A percentile compares a stretch with the other conserved stretches of the same genome.
These are phyloP conservation scores for Macaria liturata DNA, from an alignment of 2,888 invertebrate genomes.

Conservation along the genomic window DNA sequence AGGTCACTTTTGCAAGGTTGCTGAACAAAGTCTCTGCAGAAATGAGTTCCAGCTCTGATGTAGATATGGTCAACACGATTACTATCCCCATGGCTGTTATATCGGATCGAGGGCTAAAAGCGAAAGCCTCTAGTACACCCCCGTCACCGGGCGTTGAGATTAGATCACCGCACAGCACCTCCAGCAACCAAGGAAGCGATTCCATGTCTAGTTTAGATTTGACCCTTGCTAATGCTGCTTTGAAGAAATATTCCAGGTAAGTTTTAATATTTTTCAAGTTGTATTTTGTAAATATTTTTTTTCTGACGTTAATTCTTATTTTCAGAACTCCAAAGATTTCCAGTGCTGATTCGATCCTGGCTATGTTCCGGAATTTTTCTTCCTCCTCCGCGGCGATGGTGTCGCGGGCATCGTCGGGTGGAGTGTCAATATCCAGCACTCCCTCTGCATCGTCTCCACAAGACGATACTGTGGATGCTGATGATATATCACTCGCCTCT, in stretches of 20 bases:
- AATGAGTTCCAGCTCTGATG: slow-evolving; percentile 89
- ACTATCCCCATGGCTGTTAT: slow-evolving; percentile 76
- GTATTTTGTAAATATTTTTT: slow-evolving; percentile 1
- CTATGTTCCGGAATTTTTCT: slow-evolving; percentile 90
- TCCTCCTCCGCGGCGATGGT: slow-evolving; percentile 84
- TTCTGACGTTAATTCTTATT: slow-evolving; percentile 33
- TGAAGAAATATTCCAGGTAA: slow-evolving; percentile 81
- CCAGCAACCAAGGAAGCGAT: slow-evolving; percentile 90
- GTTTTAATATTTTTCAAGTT: slow-evolving; percentile 13
- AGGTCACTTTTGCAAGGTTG: slow-evolving; percentile 89
- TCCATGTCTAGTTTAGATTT: slow-evolving; percentile 89
- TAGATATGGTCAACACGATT: slow-evolving; percentile 83
- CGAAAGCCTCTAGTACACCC: slow-evolving; percentile 80
- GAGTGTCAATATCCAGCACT: slow-evolving; percentile 86
- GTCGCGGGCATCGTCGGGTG: slow-evolving; percentile 84
- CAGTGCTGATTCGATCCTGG: slow-evolving; percentile 90
- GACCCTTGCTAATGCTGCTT: slow-evolving; percentile 83
- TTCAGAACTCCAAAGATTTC: slow-evolving; percentile 85
- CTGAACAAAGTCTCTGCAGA: slow-evolving; percentile 90
- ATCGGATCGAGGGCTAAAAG: slow-evolving; percentile 63
- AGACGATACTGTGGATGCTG: slow-evolving; percentile 87
- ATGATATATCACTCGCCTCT: slow-evolving; percentile 88
- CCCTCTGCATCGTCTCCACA: slow-evolving; percentile 90
- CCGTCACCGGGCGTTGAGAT: slow-evolving; percentile 87
- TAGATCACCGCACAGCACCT: slow-evolving; percentile 86